phyloP scores from a whole-genome alignment of 1,140 invertebrate genomes.

The Halesus radiatus region DNA sequence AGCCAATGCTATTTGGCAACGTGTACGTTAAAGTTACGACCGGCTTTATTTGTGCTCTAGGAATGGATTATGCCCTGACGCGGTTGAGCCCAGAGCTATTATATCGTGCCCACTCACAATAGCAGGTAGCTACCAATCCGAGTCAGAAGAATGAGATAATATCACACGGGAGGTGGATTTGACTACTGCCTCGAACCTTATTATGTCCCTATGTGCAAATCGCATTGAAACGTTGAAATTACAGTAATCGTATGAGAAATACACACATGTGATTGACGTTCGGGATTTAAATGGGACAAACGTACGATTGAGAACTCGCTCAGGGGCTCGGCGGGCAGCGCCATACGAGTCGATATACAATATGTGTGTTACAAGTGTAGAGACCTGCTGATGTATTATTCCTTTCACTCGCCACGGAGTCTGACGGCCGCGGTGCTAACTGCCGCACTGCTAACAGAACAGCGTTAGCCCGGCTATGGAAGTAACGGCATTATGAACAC shows the following conservation, averaged over 20 bases:
- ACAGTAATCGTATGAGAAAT: slow-evolving; percentile 5
- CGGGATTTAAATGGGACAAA: slow-evolving; percentile 13
- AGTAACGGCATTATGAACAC: background rate
- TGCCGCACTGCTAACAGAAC: background rate
- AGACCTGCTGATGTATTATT: no score
- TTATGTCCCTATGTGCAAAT: slow-evolving; percentile 3
- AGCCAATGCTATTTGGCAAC: no score
- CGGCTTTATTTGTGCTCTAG: no score
- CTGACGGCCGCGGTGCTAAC: background rate
- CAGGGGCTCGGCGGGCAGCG: background rate
- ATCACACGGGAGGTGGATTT: no score
- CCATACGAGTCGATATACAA: slow-evolving; percentile 10
- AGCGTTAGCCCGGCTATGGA: no score
- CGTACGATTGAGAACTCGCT: slow-evolving; percentile 7
- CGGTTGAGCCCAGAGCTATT: no score
- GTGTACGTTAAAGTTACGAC: no score
- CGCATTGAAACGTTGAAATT: slow-evolving; percentile 1
- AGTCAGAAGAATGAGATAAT: no score
- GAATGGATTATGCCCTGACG: no score
- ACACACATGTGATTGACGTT: background rate
- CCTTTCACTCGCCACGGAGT: slow-evolving; percentile 18
- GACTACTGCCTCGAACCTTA: background rate
- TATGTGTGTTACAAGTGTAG: background rate
- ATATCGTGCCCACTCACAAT: no score
- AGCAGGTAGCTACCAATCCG: no score